Percentiles rank a stretch among this genome's conserved stretches.
These are phyloP conservation scores for Meganola albula DNA, from an alignment of 2,888 invertebrate genomes.

Conservation along the genomic window DNA sequence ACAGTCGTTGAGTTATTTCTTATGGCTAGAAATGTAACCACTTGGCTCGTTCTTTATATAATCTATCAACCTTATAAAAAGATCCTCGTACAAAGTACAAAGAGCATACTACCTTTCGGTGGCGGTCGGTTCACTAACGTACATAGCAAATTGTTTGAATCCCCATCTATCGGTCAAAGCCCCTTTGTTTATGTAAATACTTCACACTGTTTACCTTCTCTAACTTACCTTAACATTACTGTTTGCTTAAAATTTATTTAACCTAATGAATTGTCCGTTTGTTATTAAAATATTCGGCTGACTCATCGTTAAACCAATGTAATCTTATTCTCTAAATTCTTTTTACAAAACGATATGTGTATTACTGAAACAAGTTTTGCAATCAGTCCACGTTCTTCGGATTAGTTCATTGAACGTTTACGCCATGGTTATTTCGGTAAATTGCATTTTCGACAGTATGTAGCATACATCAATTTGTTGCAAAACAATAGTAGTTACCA, in stretches of 20 bases:
- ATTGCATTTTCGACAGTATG: not conserved
- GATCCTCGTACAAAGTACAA: slow-evolving; percentile 16
- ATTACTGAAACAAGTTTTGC: slow-evolving; percentile 8
- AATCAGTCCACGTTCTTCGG: slow-evolving; percentile 3
- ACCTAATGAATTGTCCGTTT: slow-evolving; percentile 8
- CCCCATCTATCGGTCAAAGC: slow-evolving; percentile 35
- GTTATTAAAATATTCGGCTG: slow-evolving; percentile 11
- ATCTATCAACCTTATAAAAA: slow-evolving; percentile 29
- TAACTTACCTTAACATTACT: slow-evolving; percentile 13
- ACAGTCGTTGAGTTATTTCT: too few species aligned
- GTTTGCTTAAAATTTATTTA: not conserved
- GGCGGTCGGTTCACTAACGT: slow-evolving; percentile 24
- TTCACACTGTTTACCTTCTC: slow-evolving; percentile 16
- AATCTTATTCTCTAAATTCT: slow-evolving; percentile 15
- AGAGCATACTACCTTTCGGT: too few species aligned
- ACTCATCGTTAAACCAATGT: slow-evolving; percentile 11
- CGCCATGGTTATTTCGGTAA: slow-evolving; percentile 2
- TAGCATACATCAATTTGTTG: too few species aligned
- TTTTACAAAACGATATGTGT: slow-evolving; percentile 9
- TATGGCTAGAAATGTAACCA: too few species aligned
- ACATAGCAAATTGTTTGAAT: slow-evolving; percentile 48
- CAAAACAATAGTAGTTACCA: too few species aligned
- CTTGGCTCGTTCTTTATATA: too few species aligned
- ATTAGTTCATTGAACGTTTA: slow-evolving; percentile 18
- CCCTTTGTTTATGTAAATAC: slow-evolving; percentile 23